A percentile compares a stretch with the other conserved stretches of the same genome.
Evolutionary conservation across 2,888 invertebrate species (phyloP).

Genomic region (Fragum whitleyi): DNA sequence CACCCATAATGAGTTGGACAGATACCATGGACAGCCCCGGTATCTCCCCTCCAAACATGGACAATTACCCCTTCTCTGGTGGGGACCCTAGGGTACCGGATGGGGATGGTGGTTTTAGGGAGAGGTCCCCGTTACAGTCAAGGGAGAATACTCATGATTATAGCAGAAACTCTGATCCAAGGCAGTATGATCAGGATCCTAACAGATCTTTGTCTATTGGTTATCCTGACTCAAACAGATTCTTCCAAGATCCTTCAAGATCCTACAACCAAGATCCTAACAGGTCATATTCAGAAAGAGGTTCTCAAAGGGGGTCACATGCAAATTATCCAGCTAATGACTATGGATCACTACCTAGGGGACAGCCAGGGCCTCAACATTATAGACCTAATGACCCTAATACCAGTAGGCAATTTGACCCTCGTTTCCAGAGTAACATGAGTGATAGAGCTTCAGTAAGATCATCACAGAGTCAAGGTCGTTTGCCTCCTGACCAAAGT

Average conservation of each 20-base stretch:
- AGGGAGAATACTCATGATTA: constrained; percentile 53
- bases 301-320: constrained; percentile 41
- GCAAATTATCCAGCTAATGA: constrained; percentile 36
- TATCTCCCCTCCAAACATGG: constrained; percentile 57
- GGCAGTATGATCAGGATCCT: constrained; percentile 25
- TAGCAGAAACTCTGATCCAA: constrained; percentile 12
- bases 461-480: constrained; percentile 49
- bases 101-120: constrained; percentile 36
- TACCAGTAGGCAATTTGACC: constrained; percentile 35
- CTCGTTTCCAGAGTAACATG: constrained; percentile 43
- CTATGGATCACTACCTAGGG: constrained; percentile 42
- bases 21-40: constrained; percentile 66
- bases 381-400: constrained; percentile 38
- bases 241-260: background rate
- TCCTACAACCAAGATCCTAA: constrained; percentile 27
- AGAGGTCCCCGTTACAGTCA: constrained; percentile 50
- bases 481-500: constrained; percentile 55
- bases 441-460: constrained; percentile 53
- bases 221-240: constrained; percentile 29
- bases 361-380: constrained; percentile 34
- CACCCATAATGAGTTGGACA: constrained; percentile 73
- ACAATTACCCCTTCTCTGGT: constrained; percentile 53
- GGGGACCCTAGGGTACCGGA: constrained; percentile 29
- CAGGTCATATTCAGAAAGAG: constrained; percentile 30
- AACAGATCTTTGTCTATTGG: constrained; percentile 24